Base-by-base conservation (phyloP, 2,113 vertebrate species). In the Origma solitaria region DNA sequence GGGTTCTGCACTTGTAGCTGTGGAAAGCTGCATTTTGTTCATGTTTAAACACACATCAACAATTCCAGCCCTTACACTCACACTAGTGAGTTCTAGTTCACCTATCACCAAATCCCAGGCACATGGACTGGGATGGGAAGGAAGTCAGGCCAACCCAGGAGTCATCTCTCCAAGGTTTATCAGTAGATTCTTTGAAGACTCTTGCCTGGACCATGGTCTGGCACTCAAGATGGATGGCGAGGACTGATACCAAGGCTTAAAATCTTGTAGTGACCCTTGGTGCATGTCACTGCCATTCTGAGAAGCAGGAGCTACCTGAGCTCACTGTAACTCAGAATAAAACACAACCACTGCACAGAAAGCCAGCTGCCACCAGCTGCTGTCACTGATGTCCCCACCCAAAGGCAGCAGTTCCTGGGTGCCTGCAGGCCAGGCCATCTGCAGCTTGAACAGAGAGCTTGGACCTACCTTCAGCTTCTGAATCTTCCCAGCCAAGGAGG, bases 401-500 rank as follows among this genome's bases (percentile, higher is more conserved):
- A 76, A 64, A 84, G 27, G 35, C 72, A 45, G n/a, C 61, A 38
- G 31, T 3, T 77, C 44, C 61, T 0, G 0, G 1, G 21, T 40
- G 53, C 40, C 47, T 16, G 35, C 62, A 90, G 76, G n/a, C 30
- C 73, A 78, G 38, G 21, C 23, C 79, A 60, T 11, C 56, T 37
- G 33, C 0, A 4, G 66, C 69, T 31, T 18, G 24, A 50, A 33
- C 24, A 62, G 22, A 25, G 50, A 27, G 71, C 11, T 15, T 17
- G n/a, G 42, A 84, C 98, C 64, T 92, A 99, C 99, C 98, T 99
- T 99, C 91, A 99, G 98, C 82, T 99, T 99, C 98, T 99, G 99
- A 86, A 99, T 99, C 97, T 99, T 99, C 79, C 99, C 99, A 2
- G 99, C 99, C 94, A 99, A 98, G 9, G 99, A 99, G 9, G 99